A percentile compares a stretch with the other conserved stretches of the same genome.
Conservation (phyloP, 1,140 invertebrate species). For the Latrodectus geometricus region DNA sequence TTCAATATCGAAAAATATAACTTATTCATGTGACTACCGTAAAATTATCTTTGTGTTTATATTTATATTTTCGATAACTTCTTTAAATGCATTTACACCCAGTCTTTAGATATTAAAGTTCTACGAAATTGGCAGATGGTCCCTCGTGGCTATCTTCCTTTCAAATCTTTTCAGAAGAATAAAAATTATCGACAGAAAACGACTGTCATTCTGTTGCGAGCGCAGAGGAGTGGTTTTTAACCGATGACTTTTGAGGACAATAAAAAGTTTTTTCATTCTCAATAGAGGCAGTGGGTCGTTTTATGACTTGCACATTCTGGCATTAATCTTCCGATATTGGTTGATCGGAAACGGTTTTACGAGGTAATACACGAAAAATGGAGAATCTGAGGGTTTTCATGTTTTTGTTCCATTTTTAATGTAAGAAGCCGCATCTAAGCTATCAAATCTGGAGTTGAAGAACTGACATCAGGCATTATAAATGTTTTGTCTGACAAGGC, state of each 20-base stretch:
- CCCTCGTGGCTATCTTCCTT: slow-evolving; percentile 24
- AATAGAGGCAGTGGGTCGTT: slow-evolving; percentile 22
- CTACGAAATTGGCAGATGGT: not conserved
- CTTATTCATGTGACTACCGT: no score
- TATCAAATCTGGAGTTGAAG: slow-evolving; percentile 59
- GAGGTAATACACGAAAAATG: slow-evolving; percentile 59
- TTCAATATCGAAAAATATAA: no score
- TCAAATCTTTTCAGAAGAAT: slow-evolving; percentile 18
- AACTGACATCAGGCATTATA: slow-evolving; percentile 53
- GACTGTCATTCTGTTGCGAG: slow-evolving; percentile 37
- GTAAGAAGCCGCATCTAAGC: slow-evolving; percentile 16
- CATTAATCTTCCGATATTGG: slow-evolving; percentile 61
- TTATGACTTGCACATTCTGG: slow-evolving; percentile 35
- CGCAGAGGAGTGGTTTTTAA: slow-evolving; percentile 25
- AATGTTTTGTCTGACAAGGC: slow-evolving; percentile 17
- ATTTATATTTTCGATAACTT: no score
- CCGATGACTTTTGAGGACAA: slow-evolving; percentile 17
- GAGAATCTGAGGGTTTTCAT: slow-evolving; percentile 20
- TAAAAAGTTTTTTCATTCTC: slow-evolving; percentile 29
- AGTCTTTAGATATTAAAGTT: not conserved
- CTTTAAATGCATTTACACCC: no score
- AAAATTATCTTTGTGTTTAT: no score
- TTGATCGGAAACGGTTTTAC: slow-evolving; percentile 56
- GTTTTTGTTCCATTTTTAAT: not conserved
- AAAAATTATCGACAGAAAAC: slow-evolving; percentile 31